These are phyloP conservation scores for Montipora capricornis DNA, from an alignment of 64 coral and sea anemone genomes.

Conservation along the genomic window DNA sequence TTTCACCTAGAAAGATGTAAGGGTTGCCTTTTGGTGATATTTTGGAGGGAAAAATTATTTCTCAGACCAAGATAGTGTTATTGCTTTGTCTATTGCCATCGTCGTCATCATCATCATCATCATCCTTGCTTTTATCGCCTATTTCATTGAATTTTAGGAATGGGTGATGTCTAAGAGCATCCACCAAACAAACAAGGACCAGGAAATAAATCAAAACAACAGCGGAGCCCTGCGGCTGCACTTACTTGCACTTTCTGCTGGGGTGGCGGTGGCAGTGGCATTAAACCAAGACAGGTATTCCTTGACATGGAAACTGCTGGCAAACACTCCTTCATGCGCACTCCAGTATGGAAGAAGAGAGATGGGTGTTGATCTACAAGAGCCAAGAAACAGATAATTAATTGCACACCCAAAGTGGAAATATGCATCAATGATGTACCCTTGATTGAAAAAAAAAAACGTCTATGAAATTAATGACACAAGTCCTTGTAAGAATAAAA, in stretches of 20 bases:
- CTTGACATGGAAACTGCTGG: conserved; percentile 58
- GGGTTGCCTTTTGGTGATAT: not conserved
- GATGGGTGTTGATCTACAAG: not conserved
- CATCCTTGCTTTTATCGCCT: too few relatives aligned
- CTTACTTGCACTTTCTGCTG: not conserved
- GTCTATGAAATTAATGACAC: too few relatives aligned
- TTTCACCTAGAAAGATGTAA: not conserved
- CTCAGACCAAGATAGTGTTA: not conserved
- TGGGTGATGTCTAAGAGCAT: too few relatives aligned
- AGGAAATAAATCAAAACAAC: too few relatives aligned
- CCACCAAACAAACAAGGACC: too few relatives aligned
- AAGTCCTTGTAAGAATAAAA: too few relatives aligned
- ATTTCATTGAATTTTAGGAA: too few relatives aligned
- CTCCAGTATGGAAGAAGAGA: conserved; percentile 58
- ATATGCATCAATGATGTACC: too few relatives aligned
- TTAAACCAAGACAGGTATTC: conserved; percentile 80
- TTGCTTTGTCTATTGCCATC: too few relatives aligned
- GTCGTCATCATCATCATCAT: too few relatives aligned
- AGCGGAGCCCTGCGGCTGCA: not conserved
- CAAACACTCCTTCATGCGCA: conserved; percentile 87
- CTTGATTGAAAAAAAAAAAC: too few relatives aligned
- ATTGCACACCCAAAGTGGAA: too few relatives aligned
- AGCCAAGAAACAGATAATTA: not conserved
- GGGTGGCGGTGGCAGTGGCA: not conserved
- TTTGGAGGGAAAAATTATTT: not conserved